Evolutionary conservation across 1,140 invertebrate genomes (phyloP), one percentile per base, ranked within the genome.

Genomic region (Cotesia typhae): DNA sequence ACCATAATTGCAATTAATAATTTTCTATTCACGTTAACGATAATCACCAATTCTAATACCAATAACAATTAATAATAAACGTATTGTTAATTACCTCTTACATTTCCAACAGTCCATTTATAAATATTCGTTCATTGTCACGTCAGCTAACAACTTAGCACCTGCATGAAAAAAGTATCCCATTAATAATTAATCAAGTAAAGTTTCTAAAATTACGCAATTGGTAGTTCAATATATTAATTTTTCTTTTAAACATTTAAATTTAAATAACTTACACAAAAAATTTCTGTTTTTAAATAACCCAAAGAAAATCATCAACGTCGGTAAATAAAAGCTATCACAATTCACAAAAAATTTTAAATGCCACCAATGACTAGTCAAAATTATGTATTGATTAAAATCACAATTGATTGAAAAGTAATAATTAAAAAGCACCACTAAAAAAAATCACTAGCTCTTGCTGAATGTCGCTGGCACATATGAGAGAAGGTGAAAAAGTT

Each of bases 71-170:
- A 47, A 47, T 9, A 9, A 10, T 47, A 41, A 14, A 41, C 17
- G 47, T 41, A n/a, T 47, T 67, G 14, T n/a, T 47, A 47, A 47
- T 47, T 67, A 67, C 65, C 65, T 66, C 41, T 52, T 20, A 12
- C 41, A 47, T 47, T 47, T 47, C 41, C 41, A 47, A 6, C 10
- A 47, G 7, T 47, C 41, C 41, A 47, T 47, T 47, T 47, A 47
- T 6, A 47, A 47, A 47, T 47, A 47, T 47, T 47, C 41, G 41
- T 7, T 47, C 10, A 47, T 47, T 47, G 41, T 47, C 41, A 47
- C 41, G 41, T 47, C 41, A 47, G 41, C 41, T 47, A 47, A 47
- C 41, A 9, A 47, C 41, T 47, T 47, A 9, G 41, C 41, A 10
- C 41, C 41, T 47, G 41, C 0, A 47, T 55, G 12, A 20, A 55